Percentiles rank a stretch among this genome's conserved stretches.
These are phyloP conservation scores for Atlantisia rogersi DNA, from an alignment of 2,113 vertebrate genomes.

Conservation along the genomic window DNA sequence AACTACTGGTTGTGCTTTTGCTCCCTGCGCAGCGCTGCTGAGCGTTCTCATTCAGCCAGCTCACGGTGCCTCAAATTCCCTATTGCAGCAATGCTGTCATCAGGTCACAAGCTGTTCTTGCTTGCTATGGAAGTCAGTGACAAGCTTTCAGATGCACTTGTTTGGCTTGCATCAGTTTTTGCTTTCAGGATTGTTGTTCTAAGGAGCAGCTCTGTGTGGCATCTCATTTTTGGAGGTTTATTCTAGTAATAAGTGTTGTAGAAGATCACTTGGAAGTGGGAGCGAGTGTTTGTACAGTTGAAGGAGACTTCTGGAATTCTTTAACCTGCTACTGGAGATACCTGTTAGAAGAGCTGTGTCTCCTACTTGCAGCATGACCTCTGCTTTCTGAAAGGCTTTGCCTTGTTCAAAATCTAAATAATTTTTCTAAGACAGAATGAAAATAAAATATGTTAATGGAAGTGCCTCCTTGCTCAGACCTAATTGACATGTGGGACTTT, in stretches of 20 bases:
- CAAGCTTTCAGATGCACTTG: neutral
- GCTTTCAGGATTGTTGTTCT: neutral
- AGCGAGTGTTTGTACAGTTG: neutral
- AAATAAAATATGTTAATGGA: neutral
- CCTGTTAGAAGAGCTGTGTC: neutral
- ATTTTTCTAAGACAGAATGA: neutral
- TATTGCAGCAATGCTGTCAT: neutral
- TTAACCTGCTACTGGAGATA: neutral
- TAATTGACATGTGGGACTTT: neutral
- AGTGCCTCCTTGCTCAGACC: neutral
- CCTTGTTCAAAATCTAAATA: neutral
- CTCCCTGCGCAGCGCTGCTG: neutral
- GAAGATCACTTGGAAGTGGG: neutral
- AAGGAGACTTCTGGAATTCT: neutral
- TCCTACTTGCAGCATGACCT: neutral
- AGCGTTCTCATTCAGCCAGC: neutral
- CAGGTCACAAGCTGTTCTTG: slow-evolving; percentile 32
- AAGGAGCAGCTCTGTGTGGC: neutral
- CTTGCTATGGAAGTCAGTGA: neutral
- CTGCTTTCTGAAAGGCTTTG: neutral
- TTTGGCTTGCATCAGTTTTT: neutral
- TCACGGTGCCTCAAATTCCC: neutral
- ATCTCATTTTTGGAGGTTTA: neutral
- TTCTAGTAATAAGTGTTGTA: neutral
- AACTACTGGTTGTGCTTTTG: neutral